Evolutionary conservation across 2,797 vertebrate species (phyloP).

Genomic region (Stomatorhinus walkeri): DNA sequence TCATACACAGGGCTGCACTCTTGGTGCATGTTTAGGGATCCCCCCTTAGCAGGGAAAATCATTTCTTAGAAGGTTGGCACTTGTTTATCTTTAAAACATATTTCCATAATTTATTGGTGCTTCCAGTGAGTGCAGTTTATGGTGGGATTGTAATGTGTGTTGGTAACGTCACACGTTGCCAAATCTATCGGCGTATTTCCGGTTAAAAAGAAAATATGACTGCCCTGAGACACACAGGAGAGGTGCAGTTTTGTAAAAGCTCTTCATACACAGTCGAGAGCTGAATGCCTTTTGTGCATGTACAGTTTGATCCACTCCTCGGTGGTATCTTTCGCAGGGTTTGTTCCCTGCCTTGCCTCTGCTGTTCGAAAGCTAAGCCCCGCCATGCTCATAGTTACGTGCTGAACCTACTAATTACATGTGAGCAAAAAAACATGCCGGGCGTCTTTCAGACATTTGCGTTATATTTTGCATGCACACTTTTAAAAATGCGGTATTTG

Average conservation of each 20-base stretch:
- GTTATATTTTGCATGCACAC: background rate
- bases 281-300: background rate
- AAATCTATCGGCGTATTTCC: background rate
- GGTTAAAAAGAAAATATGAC: background rate
- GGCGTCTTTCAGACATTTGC: background rate
- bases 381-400: background rate
- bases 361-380: background rate
- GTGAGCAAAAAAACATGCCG: background rate
- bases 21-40: background rate
- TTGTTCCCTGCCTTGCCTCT: background rate
- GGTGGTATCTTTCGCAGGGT: background rate
- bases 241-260: background rate
- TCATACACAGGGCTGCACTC: background rate
- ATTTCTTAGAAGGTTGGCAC: background rate
- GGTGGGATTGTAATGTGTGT: background rate
- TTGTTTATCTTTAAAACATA: background rate
- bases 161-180: background rate
- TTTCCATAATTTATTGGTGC: constrained; percentile 1
- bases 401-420: background rate
- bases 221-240: background rate
- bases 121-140: background rate
- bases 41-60: background rate
- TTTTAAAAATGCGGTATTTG: background rate
- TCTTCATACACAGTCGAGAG: background rate
- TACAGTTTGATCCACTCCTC: background rate